These are phyloP conservation scores for Callinectes sapidus DNA, from an alignment of 2,888 invertebrate genomes.

Conservation along the genomic window DNA sequence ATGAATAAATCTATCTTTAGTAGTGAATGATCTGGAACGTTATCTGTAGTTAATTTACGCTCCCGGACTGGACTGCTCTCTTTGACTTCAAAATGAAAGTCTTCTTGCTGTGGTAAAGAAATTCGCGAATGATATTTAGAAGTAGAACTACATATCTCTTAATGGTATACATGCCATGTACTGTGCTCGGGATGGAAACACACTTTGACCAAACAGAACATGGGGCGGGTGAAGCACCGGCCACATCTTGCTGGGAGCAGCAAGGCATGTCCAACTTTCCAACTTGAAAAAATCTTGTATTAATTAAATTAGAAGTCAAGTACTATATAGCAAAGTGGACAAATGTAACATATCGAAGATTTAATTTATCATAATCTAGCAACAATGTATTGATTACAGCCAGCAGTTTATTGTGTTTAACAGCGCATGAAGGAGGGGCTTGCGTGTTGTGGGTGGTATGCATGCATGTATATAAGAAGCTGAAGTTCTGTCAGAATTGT, in stretches of 20 bases:
- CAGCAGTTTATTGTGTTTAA: neutral
- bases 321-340: neutral
- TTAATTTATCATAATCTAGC: neutral
- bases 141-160: neutral
- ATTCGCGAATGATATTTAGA: neutral
- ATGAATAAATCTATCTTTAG: neutral
- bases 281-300: conserved; percentile 51
- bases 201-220: neutral
- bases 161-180: neutral
- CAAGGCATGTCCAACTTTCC: conserved; percentile 40
- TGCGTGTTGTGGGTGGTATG: conserved; percentile 7
- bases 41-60: neutral
- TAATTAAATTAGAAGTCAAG: conserved; percentile 53
- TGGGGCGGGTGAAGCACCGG: neutral
- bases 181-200: neutral
- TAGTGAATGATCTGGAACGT: neutral
- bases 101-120: neutral
- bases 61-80: neutral
- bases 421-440: neutral
- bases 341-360: neutral
- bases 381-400: conserved; percentile 7
- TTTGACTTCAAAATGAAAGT: neutral
- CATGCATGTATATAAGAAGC: neutral
- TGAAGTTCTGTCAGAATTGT: neutral
- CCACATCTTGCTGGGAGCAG: neutral